phyloP scores from a whole-genome alignment of 2,888 invertebrate genomes.

The Eristalinus sepulchralis region DNA sequence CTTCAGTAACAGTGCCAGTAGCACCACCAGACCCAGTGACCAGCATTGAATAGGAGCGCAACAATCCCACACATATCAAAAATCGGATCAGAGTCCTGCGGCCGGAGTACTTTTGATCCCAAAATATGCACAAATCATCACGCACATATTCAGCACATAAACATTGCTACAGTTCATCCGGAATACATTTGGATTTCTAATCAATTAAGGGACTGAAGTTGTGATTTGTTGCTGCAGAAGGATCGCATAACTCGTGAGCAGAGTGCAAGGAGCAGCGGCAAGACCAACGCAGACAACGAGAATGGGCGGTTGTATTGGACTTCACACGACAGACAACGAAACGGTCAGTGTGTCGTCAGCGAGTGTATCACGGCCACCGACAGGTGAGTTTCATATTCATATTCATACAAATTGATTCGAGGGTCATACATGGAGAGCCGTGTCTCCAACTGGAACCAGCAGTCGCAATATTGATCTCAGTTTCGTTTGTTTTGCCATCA shows the following conservation, averaged over 20 bases:
- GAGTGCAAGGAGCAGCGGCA: neutral
- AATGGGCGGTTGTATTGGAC: conserved; percentile 94
- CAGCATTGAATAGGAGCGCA: conserved; percentile 22
- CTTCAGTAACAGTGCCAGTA: conserved; percentile 7
- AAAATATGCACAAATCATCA: conserved; percentile 62
- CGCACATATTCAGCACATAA: conserved; percentile 39
- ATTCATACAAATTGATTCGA: neutral
- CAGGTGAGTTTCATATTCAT: conserved; percentile 83
- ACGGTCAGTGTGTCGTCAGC: conserved; percentile 90
- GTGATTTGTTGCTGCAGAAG: neutral
- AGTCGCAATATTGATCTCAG: neutral
- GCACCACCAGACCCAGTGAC: conserved; percentile 4
- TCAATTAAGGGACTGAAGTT: neutral
- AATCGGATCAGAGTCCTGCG: conserved; percentile 55
- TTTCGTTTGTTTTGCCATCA: neutral
- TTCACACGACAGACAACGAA: conserved; percentile 89
- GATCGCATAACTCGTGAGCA: neutral
- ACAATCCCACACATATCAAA: conserved; percentile 50
- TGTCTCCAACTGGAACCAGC: neutral
- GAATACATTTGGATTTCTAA: conserved; percentile 7
- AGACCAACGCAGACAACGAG: neutral
- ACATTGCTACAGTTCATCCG: conserved; percentile 41
- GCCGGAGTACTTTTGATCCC: neutral
- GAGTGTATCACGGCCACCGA: conserved; percentile 90
- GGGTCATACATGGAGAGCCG: neutral